Percentiles rank a stretch among this genome's conserved stretches.
phyloP scores from a whole-genome alignment of 1,140 invertebrate genomes.

The Lepeophtheirus salmonis region DNA sequence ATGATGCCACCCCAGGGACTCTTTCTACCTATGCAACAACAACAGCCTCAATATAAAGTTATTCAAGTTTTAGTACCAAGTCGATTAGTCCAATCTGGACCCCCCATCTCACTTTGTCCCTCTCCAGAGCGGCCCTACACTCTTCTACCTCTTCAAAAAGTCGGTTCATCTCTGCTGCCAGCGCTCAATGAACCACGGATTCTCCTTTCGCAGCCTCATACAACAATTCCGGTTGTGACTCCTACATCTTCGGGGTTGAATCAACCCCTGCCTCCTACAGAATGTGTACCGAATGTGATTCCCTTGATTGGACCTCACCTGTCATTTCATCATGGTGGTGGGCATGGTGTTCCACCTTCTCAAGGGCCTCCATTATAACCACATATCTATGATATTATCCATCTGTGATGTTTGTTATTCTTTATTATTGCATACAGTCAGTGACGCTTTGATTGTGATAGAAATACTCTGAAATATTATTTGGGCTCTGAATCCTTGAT shows the following conservation, averaged over 20 bases:
- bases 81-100: not conserved
- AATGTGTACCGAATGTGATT: no score
- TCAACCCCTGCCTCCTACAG: not conserved
- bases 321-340: not conserved
- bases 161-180: not conserved
- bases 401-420: no score
- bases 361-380: constrained; percentile 31
- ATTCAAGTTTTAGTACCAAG: not conserved
- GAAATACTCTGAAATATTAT: no score
- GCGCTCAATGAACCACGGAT: not conserved
- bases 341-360: not conserved
- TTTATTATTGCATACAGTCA: no score
- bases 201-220: not conserved
- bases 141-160: not conserved
- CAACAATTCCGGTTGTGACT: constrained; percentile 27
- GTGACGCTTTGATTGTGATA: no score
- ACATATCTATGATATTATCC: no score
- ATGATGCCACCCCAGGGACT: not conserved
- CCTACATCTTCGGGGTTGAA: constrained; percentile 27
- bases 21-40: not conserved
- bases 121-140: not conserved
- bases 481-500: no score
- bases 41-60: not conserved
- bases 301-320: no score
- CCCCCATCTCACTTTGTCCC: not conserved